Conservation (phyloP, 2,113 vertebrate genomes). For the Montifringilla adamsi region DNA sequence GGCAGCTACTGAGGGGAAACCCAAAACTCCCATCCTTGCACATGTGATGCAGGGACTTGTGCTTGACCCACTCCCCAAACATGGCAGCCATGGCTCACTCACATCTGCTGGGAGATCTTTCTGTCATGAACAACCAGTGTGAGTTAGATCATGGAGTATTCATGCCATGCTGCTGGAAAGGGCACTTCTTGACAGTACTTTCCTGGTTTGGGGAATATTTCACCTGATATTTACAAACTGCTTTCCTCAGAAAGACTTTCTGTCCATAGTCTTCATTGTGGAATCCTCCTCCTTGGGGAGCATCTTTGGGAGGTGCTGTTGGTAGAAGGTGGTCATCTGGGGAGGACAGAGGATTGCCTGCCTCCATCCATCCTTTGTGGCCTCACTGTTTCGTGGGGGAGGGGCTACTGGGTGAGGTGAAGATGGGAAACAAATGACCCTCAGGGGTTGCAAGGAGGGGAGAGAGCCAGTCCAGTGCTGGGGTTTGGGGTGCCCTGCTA, state of each 20-base stretch:
- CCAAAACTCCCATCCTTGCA: too few relatives aligned
- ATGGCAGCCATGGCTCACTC: accelerated
- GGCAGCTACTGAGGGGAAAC: neutral
- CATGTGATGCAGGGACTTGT: accelerated
- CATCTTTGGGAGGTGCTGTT: neutral
- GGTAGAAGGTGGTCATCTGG: neutral
- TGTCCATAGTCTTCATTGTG: neutral
- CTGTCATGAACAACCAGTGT: neutral
- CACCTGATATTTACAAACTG: neutral
- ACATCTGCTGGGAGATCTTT: neutral
- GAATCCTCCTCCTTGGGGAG: neutral
- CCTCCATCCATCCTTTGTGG: accelerated
- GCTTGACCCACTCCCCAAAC: neutral
- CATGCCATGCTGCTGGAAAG: neutral
- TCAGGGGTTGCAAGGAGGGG: neutral
- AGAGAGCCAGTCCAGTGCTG: neutral
- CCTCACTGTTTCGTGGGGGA: accelerated
- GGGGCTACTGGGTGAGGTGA: neutral
- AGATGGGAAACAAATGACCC: neutral
- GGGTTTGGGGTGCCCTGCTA: neutral
- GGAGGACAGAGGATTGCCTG: accelerated
- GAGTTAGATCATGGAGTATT: too few relatives aligned
- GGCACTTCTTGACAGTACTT: neutral
- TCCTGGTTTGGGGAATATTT: neutral
- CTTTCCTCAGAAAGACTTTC: neutral